These are phyloP conservation scores for Acronicta aceris DNA, from an alignment of 2,888 invertebrate genomes.

Conservation along the genomic window DNA sequence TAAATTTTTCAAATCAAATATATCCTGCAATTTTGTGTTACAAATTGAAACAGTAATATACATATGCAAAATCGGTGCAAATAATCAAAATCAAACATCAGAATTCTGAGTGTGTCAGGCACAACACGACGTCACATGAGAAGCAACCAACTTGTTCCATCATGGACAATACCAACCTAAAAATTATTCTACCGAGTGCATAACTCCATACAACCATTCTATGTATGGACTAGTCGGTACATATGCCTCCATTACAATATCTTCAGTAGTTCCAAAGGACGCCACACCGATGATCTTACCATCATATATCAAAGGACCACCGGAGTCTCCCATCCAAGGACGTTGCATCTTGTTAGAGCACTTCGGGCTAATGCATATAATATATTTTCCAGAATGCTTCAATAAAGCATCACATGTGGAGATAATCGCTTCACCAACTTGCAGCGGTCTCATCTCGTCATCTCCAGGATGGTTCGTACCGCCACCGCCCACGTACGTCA, in stretches of 20 bases:
- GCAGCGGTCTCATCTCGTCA: neutral
- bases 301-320: neutral
- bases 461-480: neutral
- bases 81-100: too few species aligned
- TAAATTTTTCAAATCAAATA: too few species aligned
- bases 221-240: neutral
- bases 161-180: neutral
- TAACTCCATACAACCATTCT: neutral
- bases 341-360: neutral
- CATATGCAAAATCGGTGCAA: too few species aligned
- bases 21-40: too few species aligned
- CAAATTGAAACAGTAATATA: too few species aligned
- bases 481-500: constrained; percentile 18
- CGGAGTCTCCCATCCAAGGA: neutral
- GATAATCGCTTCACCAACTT: constrained; percentile 7
- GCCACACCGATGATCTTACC: neutral
- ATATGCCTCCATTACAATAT: neutral
- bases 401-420: neutral
- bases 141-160: too few species aligned
- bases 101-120: too few species aligned
- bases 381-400: neutral
- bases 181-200: neutral
- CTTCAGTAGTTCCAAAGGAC: neutral
- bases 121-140: too few species aligned
- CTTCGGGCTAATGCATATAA: neutral